Evolutionary conservation across 2,113 vertebrate species (phyloP).

Genomic region (Mormyrus lacerda): DNA sequence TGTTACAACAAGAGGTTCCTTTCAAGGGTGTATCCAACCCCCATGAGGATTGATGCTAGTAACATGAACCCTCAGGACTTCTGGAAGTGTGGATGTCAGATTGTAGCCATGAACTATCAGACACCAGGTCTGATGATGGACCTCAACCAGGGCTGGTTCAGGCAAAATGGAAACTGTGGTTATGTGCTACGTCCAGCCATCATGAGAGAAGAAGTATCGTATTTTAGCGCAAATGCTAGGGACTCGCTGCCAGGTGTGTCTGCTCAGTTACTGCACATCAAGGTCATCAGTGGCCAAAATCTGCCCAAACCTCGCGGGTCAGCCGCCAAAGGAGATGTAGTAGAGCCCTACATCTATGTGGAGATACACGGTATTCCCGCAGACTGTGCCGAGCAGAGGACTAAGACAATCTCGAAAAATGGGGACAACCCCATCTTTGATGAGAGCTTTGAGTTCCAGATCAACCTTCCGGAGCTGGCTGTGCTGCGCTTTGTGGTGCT

Average conservation of each 20-base stretch:
- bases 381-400: conserved; percentile 81
- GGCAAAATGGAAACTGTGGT: conserved; percentile 82
- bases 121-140: conserved; percentile 89
- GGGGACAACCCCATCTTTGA: conserved; percentile 86
- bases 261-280: conserved; percentile 82
- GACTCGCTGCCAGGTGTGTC: conserved; percentile 82
- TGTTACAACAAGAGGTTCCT: conserved; percentile 85
- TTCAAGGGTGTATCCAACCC: conserved; percentile 79
- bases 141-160: conserved; percentile 82
- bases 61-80: conserved; percentile 93
- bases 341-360: conserved; percentile 84
- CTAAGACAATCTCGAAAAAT: conserved; percentile 82
- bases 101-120: conserved; percentile 90
- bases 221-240: conserved; percentile 84
- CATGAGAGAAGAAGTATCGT: conserved; percentile 88
- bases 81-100: conserved; percentile 91
- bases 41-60: conserved; percentile 86
- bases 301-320: conserved; percentile 85
- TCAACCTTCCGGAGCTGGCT: conserved; percentile 81
- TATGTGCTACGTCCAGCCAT: conserved; percentile 83
- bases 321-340: conserved; percentile 82
- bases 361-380: conserved; percentile 86
- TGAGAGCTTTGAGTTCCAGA: conserved; percentile 86
- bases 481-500: conserved; percentile 80
- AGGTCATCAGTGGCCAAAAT: conserved; percentile 86